Conservation (phyloP, 2,797 vertebrate species). For the Clarias pachynema region DNA sequence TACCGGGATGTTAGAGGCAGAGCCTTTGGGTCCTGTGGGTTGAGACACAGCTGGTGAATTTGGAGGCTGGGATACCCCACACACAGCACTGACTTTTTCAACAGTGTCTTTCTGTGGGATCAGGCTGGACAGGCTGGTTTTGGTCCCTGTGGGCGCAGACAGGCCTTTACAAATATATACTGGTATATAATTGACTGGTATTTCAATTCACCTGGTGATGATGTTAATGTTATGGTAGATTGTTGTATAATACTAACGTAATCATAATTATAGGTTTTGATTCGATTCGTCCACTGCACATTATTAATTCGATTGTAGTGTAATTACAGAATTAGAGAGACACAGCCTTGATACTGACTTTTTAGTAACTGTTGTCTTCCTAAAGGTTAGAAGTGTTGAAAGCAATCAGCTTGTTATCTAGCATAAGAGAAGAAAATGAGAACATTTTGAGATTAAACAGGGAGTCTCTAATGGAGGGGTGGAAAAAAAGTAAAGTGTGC, state of each 20-base stretch:
- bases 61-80: no score
- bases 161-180: no score
- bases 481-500: conserved; percentile 46
- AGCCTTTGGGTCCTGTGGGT: no score
- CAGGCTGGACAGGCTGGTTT: no score
- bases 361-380: conserved; percentile 12
- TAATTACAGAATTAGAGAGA: conserved; percentile 6
- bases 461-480: conserved; percentile 34
- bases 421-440: conserved; percentile 36
- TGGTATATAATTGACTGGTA: no score
- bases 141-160: no score
- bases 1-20: no score
- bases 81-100: no score
- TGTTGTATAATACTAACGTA: background rate
- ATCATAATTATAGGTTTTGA: background rate
- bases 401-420: conserved; percentile 34
- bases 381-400: conserved; percentile 24
- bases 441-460: conserved; percentile 22
- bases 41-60: no score
- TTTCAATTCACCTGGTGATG: no score
- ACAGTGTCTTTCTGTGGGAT: no score
- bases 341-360: background rate
- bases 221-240: no score
- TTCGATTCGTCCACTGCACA: background rate
- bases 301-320: background rate